Conservation (phyloP, 2,888 invertebrate genomes). For the Lamellibrachia satsuma region DNA sequence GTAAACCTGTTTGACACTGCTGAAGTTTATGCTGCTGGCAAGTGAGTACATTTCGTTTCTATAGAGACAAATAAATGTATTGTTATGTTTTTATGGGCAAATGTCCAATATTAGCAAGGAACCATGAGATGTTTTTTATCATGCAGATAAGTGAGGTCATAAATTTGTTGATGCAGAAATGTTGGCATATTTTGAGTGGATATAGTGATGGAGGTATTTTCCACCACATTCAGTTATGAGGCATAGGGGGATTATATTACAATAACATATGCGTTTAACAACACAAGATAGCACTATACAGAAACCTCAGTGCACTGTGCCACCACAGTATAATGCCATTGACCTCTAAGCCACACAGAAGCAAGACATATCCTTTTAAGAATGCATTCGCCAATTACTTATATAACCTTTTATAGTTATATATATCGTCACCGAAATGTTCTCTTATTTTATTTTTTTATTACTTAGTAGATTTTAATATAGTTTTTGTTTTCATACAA, state of each 20-base stretch:
- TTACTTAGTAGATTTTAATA: too few species aligned
- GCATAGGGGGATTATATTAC: not conserved
- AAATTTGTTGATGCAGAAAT: not conserved
- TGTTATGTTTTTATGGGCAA: not conserved
- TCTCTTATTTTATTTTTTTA: too few species aligned
- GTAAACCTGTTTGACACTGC: conserved; percentile 96
- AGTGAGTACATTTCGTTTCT: conserved; percentile 53
- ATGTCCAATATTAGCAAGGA: not conserved
- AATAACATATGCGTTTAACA: too few species aligned
- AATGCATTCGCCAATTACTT: too few species aligned
- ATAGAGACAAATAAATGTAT: not conserved
- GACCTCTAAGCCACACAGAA: not conserved
- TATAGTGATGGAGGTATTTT: not conserved
- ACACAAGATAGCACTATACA: too few species aligned
- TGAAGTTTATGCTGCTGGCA: conserved; percentile 79
- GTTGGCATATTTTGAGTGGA: not conserved
- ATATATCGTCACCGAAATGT: too few species aligned
- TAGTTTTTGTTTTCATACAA: too few species aligned
- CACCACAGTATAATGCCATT: too few species aligned
- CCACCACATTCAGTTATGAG: not conserved
- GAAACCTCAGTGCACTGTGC: too few species aligned
- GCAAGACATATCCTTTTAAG: not conserved
- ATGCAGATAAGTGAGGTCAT: not conserved
- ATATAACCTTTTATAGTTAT: too few species aligned
- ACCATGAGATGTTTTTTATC: not conserved